Conservation (phyloP, 1,140 invertebrate genomes). For the Holcopasites calliopsidis region DNA sequence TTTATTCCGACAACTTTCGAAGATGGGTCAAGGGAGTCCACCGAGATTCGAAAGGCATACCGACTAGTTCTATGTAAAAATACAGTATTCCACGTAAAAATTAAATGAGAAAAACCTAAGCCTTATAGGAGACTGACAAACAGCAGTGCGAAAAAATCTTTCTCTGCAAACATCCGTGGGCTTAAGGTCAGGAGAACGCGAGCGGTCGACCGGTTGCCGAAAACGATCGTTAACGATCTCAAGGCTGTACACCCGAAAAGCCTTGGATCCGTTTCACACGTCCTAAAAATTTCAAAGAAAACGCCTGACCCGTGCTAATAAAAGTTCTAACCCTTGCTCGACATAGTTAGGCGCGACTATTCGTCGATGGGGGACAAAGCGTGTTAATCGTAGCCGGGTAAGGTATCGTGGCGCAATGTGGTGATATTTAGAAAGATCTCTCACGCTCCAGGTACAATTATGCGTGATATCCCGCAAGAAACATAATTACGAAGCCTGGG, state of each 20-base stretch:
- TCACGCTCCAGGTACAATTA: slow-evolving; percentile 19
- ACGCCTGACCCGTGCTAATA: too few species aligned
- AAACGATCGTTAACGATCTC: slow-evolving; percentile 45
- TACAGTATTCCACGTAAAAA: background rate
- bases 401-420: slow-evolving; percentile 11
- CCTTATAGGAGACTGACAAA: too few species aligned
- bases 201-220: slow-evolving; percentile 34
- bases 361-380: too few species aligned
- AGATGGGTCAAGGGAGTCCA: slow-evolving; percentile 42
- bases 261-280: background rate
- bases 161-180: background rate
- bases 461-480: slow-evolving; percentile 29
- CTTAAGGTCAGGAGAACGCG: slow-evolving; percentile 36
- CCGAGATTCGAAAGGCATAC: background rate
- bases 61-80: background rate
- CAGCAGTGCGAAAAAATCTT: too few species aligned
- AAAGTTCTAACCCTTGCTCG: too few species aligned
- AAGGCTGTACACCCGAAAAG: slow-evolving; percentile 1
- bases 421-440: slow-evolving; percentile 25
- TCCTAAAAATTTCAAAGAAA: background rate
- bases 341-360: too few species aligned
- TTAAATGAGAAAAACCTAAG: too few species aligned
- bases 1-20: slow-evolving; percentile 35
- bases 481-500: slow-evolving; percentile 28
- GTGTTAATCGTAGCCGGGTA: too few species aligned